Percentiles rank a stretch among this genome's conserved stretches.
phyloP scores from a whole-genome alignment of 2,113 vertebrate genomes.

The Antidorcas marsupialis region DNA sequence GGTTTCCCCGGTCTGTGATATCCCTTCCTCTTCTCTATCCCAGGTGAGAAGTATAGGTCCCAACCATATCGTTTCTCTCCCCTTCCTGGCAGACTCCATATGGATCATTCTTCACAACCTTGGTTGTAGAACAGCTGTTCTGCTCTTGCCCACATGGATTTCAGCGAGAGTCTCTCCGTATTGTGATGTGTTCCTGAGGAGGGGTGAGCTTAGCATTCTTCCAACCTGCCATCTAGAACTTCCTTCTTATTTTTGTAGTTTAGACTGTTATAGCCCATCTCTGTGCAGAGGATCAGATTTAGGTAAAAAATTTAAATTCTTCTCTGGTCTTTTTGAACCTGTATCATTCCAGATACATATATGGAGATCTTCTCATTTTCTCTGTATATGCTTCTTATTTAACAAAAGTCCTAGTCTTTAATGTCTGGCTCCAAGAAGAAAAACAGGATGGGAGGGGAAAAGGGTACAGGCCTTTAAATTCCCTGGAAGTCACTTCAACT shows the following conservation, averaged over 20 bases:
- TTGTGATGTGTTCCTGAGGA: not conserved
- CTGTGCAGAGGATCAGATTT: not conserved
- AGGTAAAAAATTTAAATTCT: not conserved
- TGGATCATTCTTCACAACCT: not conserved
- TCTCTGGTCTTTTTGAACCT: not conserved
- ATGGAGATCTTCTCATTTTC: not conserved
- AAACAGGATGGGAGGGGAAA: not conserved
- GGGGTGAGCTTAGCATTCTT: too few relatives aligned
- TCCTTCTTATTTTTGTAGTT: not conserved
- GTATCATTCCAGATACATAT: not conserved
- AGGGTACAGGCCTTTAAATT: not conserved
- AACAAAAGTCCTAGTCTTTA: not conserved
- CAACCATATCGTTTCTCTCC: not conserved
- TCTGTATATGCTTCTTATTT: not conserved
- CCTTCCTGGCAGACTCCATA: not conserved
- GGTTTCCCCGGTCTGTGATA: not conserved
- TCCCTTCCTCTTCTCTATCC: not conserved
- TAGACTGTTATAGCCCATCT: not conserved
- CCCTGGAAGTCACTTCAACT: not conserved
- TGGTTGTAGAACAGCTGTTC: not conserved
- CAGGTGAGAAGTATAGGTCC: not conserved
- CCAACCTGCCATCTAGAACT: not conserved
- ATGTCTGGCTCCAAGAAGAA: not conserved
- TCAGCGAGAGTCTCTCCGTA: not conserved
- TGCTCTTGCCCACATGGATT: not conserved